Evolutionary conservation across 2,888 invertebrate genomes (phyloP), one percentile per base, ranked within the genome.

Genomic region (Drosophila antonietae): DNA sequence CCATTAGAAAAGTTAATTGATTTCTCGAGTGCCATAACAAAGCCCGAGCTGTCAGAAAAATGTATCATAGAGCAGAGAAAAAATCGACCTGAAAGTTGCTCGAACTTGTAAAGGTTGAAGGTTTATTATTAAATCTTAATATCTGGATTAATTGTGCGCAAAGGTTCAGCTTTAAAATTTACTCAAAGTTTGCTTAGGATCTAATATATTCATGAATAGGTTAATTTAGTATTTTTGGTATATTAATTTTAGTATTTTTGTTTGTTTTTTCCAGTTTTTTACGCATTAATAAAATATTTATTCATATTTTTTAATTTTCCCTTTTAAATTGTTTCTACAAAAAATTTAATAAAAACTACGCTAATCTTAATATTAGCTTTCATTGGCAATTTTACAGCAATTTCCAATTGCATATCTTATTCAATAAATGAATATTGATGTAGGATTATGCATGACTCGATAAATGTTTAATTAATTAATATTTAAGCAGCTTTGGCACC

Each of bases 21-120:
- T 57, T 57, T 44, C 44, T 49, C 46, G 51, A 65, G 47, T 55
- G 66, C 33, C 23, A 35, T 6, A 65, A 53, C 46, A 65, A 33
- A 53, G 33, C 18, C 15, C 2, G 14, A 71, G 47, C 72, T 71
- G 57, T 66, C 67, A 56, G 43, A 56, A 67, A 67, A 67, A 67
- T 20, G 56, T 18, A 59, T 20, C 44, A n/a, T 10, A 14, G 10
- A 44, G 44, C 33, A 10, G 51, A 12, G 31, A 2, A 47, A 51
- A 10, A 35, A 51, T 3, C 2, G 18, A 14, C 0, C 51, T 20
- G 33, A 51, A 51, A 51, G 33, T 20, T 18, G 7, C 10, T 35
- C 4, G 1, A 51, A 5, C 47, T 49, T 49, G 47, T 46, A 28
- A 46, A 15, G n/a, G n/a, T 18, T n/a, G n/a, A 6, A n/a, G n/a